A percentile compares a stretch with the other conserved stretches of the same genome.
phyloP scores from a whole-genome alignment of 37 sponge, comb jelly and placozoan species.

The Beroe forskalii region DNA sequence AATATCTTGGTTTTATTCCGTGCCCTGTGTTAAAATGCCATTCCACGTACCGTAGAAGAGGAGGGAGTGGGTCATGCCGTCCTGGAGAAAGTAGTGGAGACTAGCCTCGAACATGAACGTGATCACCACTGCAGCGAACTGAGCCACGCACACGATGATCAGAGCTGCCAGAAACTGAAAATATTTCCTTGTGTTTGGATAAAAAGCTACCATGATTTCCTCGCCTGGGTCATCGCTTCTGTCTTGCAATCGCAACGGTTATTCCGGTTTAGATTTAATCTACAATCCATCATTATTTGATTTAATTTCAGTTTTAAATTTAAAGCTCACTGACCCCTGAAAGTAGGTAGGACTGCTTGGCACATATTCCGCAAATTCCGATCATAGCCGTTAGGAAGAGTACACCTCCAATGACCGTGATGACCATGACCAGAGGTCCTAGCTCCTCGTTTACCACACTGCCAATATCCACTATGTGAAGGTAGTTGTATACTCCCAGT shows the following conservation, averaged over 20 bases:
- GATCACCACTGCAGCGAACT: conserved; percentile 59
- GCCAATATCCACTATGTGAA: conserved; percentile 7
- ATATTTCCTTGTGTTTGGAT: neutral
- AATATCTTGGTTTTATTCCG: no score
- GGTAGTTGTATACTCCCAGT: neutral
- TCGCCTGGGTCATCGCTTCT: no score
- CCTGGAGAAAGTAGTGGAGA: conserved; percentile 8
- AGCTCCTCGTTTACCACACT: conserved; percentile 36
- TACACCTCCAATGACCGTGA: conserved; percentile 9
- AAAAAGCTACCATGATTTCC: no score
- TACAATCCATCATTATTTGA: no score
- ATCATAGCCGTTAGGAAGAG: conserved; percentile 16
- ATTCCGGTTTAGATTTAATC: no score
- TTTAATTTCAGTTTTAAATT: no score
- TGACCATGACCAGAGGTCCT: neutral
- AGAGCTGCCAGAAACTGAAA: conserved; percentile 53
- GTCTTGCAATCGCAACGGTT: no score
- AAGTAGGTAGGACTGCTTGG: neutral
- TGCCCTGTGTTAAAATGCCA: no score
- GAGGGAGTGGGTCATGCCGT: conserved; percentile 20
- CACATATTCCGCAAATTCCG: neutral
- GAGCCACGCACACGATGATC: conserved; percentile 31
- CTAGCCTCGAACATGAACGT: conserved; percentile 14
- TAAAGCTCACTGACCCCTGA: no score
- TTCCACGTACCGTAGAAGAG: conserved; percentile 59